These are phyloP conservation scores for Eudyptes chrysolophus DNA, from an alignment of 2,113 vertebrate species.

Conservation along the genomic window DNA sequence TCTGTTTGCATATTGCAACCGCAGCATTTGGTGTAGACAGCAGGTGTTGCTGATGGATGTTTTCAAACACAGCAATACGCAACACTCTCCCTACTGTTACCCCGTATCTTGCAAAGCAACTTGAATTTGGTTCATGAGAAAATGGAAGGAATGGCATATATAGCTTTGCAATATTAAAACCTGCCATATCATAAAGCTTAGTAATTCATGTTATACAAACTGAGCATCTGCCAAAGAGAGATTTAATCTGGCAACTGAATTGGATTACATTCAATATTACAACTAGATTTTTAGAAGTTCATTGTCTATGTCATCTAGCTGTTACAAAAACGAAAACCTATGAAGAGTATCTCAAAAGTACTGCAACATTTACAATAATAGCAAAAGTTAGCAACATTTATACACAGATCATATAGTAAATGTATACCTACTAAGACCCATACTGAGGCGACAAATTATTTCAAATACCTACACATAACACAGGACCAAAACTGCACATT, in stretches of 20 bases:
- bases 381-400: background rate
- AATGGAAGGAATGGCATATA: background rate
- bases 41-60: background rate
- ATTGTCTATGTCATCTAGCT: background rate
- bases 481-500: background rate
- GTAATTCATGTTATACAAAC: background rate
- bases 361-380: background rate
- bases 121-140: background rate
- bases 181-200: background rate
- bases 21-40: background rate
- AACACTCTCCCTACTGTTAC: background rate
- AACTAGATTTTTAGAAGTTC: background rate
- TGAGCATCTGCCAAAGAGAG: background rate
- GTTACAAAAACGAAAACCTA: background rate
- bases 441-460: background rate
- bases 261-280: background rate
- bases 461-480: background rate
- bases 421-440: background rate
- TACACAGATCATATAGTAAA: background rate
- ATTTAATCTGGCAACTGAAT: conserved; percentile 23
- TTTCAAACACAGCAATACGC: background rate
- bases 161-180: background rate
- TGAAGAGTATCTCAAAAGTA: background rate
- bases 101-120: background rate
- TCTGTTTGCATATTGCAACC: background rate